These are phyloP conservation scores for Trachelus tabidus DNA, from an alignment of 2,888 invertebrate genomes.

Conservation along the genomic window DNA sequence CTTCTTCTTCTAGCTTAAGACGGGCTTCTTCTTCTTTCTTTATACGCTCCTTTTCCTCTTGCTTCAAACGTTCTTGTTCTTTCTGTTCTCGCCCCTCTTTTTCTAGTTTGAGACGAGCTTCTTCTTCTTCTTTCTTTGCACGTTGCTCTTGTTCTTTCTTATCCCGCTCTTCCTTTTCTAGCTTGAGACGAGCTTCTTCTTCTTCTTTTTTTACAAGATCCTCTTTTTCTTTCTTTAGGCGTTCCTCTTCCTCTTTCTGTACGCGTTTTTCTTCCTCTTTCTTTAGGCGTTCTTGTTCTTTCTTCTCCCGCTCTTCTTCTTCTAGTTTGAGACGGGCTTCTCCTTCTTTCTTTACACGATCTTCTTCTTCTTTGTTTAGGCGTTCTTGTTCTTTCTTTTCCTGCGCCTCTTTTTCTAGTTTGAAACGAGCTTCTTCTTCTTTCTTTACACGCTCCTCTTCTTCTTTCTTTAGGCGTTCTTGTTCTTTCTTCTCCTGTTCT, in stretches of 20 bases:
- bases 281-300: constrained; percentile 21
- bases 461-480: constrained; percentile 15
- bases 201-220: no score
- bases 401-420: constrained; percentile 31
- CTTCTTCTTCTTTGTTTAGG: constrained; percentile 21
- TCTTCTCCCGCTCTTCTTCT: constrained; percentile 38
- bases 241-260: constrained; percentile 12
- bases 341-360: constrained; percentile 18
- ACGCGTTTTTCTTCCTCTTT: constrained; percentile 1
- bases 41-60: constrained; percentile 20
- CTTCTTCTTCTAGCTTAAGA: constrained; percentile 13
- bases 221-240: no score
- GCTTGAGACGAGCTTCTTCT: constrained; percentile 18
- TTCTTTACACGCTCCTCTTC: not conserved
- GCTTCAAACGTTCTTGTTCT: constrained; percentile 25
- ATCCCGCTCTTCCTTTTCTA: constrained; percentile 23
- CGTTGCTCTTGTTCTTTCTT: constrained; percentile 20
- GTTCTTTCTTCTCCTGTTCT: constrained; percentile 18
- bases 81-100: constrained; percentile 28
- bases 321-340: constrained; percentile 25
- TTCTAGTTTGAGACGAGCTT: constrained; percentile 13
- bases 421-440: constrained; percentile 17
- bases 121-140: no score
- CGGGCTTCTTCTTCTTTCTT: constrained; percentile 21
- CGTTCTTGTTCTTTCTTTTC: constrained; percentile 16